Base-by-base conservation (phyloP, 2,113 vertebrate genomes). In the Miniopterus natalensis region DNA sequence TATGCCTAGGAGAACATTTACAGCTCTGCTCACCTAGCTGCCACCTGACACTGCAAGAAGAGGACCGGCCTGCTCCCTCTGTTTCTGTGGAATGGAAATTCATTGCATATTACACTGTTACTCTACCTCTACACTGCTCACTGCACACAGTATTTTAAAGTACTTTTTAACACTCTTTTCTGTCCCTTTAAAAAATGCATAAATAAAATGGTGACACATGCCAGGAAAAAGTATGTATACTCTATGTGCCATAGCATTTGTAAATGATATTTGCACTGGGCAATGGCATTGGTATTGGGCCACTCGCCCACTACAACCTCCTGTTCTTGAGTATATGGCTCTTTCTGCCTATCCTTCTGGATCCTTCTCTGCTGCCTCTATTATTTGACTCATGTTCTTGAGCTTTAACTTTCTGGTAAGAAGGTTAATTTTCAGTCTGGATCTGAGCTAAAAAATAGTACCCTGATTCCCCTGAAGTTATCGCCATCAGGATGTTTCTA, bases 381-480 rank as follows among this genome's bases (percentile, higher is more conserved):
- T 79, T 93, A 75, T 53, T 4, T 71, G 49, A 66, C 15, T 8
- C 51, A 21, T 14, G 17, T 42, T 65, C 59, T 40, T 87, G 75
- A 87, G 61, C 40, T 18, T 53, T 31, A 85, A 88, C 36, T 57
- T 90, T 73, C 27, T 8, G 18, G 23, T 29, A 8, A 49, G 45
- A 96, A 95, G 17, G 8, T 20, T 45, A 63, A 79, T 59, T 92
- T 96, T 78, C 31, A 57, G 45, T 31, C 36, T 88, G 15, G 5
- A 59, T 70, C 31, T 55, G 51, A 89, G 5, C 18, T 53, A 12
- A 89, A 92, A 81, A 66, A 51, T 79, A 66, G n/a, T 55, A 36
- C 13, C 8, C 8, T 70, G 63, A 40, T 63, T 96, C 27, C 40
- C 51, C n/a, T 59, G 20, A 74, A 75, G 23, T 85, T 59, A 55